Percentiles rank a stretch among this genome's conserved stretches.
Conservation (phyloP, 2,113 vertebrate species). For the Cariama cristata region DNA sequence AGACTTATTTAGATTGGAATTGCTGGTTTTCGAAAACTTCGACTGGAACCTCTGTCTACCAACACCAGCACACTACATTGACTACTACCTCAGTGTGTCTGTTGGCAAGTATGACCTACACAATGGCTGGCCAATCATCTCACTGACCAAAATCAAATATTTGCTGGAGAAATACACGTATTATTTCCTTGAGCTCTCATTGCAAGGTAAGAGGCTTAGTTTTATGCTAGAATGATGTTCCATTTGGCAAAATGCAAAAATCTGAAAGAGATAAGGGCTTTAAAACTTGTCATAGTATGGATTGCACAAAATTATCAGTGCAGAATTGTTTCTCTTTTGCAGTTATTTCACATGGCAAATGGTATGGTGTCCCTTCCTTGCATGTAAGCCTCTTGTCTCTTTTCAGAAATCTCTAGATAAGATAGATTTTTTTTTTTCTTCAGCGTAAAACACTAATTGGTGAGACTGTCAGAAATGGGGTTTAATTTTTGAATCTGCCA, state of each 20-base stretch:
- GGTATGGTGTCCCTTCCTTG: background rate
- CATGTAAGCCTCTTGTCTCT: background rate
- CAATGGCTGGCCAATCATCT: constrained; percentile 87
- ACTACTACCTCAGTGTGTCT: constrained; percentile 90
- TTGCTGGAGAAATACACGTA: constrained; percentile 91
- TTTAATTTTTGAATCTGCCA: background rate
- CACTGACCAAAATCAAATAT: constrained; percentile 84
- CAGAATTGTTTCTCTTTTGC: background rate
- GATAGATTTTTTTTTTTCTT: background rate
- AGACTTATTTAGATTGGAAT: constrained; percentile 88
- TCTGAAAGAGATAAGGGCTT: background rate
- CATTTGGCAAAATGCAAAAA: background rate
- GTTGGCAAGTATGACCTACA: constrained; percentile 87
- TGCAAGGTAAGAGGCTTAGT: constrained; percentile 82
- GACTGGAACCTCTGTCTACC: constrained; percentile 92
- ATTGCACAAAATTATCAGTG: background rate
- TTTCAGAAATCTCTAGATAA: background rate
- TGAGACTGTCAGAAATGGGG: background rate
- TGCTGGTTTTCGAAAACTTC: constrained; percentile 90
- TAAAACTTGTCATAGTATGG: background rate
- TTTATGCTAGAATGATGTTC: background rate
- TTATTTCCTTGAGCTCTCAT: constrained; percentile 89
- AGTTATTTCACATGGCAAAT: background rate
- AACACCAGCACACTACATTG: constrained; percentile 93
- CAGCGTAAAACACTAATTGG: background rate